phyloP scores from a whole-genome alignment of 2,888 invertebrate species.

The Crioceris asparagi region DNA sequence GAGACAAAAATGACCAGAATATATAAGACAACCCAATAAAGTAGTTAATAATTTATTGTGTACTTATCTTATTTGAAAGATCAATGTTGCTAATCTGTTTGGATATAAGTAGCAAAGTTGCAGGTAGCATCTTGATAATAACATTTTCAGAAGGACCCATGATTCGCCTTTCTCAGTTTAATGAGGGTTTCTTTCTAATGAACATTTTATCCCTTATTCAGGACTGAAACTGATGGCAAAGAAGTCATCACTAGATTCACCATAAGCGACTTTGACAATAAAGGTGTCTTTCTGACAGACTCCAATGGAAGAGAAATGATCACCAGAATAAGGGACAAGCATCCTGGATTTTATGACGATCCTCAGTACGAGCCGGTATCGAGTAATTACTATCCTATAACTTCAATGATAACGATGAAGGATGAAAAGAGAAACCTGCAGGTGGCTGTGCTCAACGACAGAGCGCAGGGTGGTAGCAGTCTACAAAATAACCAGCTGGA shows the following conservation, averaged over 20 bases:
- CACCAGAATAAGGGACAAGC: conserved; percentile 45
- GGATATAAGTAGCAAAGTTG: too few species aligned
- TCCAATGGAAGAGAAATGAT: conserved; percentile 68
- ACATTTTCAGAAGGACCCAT: too few species aligned
- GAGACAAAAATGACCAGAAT: too few species aligned
- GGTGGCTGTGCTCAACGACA: conserved; percentile 47
- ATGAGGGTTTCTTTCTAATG: too few species aligned
- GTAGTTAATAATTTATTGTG: too few species aligned
- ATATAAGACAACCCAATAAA: too few species aligned
- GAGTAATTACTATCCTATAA: conserved; percentile 65
- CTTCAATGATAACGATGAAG: conserved; percentile 49
- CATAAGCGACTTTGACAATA: conserved; percentile 19
- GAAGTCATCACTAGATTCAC: conserved; percentile 60
- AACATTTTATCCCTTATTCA: too few species aligned
- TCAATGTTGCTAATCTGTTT: too few species aligned
- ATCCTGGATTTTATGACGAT: conserved; percentile 33
- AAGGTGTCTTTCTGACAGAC: conserved; percentile 57
- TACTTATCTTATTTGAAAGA: too few species aligned
- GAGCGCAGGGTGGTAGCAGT: conserved; percentile 50
- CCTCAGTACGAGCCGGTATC: conserved; percentile 43
- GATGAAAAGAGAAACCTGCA: conserved; percentile 37
- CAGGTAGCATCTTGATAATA: too few species aligned
- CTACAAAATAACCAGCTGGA: conserved; percentile 47
- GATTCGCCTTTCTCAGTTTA: too few species aligned
- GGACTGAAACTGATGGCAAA: too few species aligned